Base-by-base conservation (phyloP, 2,113 vertebrate species). In the Perccottus glenii region DNA sequence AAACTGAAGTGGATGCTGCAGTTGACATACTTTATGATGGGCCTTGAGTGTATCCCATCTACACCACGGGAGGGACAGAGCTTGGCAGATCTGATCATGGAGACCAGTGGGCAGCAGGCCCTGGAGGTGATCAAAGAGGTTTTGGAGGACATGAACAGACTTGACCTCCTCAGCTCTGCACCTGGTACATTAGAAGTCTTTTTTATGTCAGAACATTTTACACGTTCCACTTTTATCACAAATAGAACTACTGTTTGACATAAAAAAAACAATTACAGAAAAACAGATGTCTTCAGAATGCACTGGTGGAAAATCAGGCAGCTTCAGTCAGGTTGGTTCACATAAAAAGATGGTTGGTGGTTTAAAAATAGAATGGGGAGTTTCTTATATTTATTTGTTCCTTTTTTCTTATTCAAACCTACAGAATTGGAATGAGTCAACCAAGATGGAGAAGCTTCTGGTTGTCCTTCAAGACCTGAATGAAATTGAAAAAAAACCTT, bases 121-220 rank as follows among this genome's bases (percentile, higher is more conserved):
- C 8, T 61, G 19, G 36, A 38, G n/a, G 5, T 43, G 6, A 11
- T n/a, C 6, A 43, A 0, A 9, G 14, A 62, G 14, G 11, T 57
- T 49, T 49, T 67, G 5, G 33, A 5, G 27, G 3, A 51, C 7
- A 57, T 75, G 27, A 19, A 19, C 11, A 63, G 51, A 5, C 4
- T 5, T 27, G 72, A 75, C 57, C 50, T 67, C 36, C 2, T 53
- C 35, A 48, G 19, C 9, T 49, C 35, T 49, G 33, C 12, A 32
- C 14, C 32, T 47, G 48, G 49, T 42, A 50, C 2, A 10, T n/a
- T 56, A 11, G 16, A 14, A 12, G 15, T 38, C 46, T 19, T 6
- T 12, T 50, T 12, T 9, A 63, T 63, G 19, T 27, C 1, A 27
- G 19, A 27, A 63, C 4, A 14, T 40, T 38, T 38, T 14, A 27